Conservation (phyloP, 2,888 invertebrate species). For the Hypselothyrea guttata region DNA sequence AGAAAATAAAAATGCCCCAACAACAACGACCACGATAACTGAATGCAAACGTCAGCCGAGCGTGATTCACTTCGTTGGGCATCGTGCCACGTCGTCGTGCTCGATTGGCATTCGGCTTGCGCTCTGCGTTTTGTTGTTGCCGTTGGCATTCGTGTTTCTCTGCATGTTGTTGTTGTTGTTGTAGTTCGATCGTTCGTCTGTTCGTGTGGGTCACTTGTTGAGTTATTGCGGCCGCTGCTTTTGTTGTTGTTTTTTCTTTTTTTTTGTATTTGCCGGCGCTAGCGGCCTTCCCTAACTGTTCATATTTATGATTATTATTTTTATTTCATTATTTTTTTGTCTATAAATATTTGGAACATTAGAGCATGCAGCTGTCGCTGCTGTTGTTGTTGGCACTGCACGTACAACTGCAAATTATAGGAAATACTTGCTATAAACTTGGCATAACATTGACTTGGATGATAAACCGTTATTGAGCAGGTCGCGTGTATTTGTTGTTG, state of each 20-base stretch:
- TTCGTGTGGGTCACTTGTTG: slow-evolving; percentile 58
- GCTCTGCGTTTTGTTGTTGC: no score
- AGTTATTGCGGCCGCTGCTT: slow-evolving; percentile 31
- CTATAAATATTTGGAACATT: no score
- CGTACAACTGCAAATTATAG: slow-evolving; percentile 24
- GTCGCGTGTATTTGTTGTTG: slow-evolving; percentile 33
- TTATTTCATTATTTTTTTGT: no score
- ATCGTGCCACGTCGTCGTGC: slow-evolving; percentile 71
- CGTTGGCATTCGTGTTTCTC: slow-evolving; percentile 13
- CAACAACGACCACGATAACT: no score
- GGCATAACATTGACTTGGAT: slow-evolving; percentile 1
- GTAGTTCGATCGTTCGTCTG: slow-evolving; percentile 7
- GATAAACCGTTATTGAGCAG: slow-evolving; percentile 47
- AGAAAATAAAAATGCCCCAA: slow-evolving; percentile 57
- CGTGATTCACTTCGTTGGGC: slow-evolving; percentile 56
- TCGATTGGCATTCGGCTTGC: no score
- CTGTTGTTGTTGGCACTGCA: slow-evolving; percentile 19
- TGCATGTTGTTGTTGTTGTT: slow-evolving; percentile 3
- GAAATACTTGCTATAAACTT: slow-evolving; percentile 11
- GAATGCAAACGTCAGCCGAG: slow-evolving; percentile 24
- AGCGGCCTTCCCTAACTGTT: background rate
- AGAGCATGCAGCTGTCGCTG: background rate
- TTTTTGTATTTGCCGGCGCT: no score
- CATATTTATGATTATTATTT: no score
- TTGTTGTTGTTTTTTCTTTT: slow-evolving; percentile 16